Conservation (phyloP, 2,113 vertebrate genomes). For the Larimichthys polyactis region DNA sequence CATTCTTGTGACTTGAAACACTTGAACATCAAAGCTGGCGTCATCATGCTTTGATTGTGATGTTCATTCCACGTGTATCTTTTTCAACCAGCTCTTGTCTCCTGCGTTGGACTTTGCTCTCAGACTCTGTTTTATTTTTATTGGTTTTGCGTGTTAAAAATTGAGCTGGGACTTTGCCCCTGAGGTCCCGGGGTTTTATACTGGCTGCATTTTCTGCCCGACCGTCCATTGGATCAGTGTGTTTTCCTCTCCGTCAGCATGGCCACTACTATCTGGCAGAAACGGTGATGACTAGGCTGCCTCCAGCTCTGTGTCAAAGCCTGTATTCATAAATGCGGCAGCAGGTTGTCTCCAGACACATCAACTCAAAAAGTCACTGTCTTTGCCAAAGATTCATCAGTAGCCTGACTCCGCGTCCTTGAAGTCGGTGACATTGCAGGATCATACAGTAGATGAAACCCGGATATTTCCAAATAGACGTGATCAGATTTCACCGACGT, state of each 20-base stretch:
- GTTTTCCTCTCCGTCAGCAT: slow-evolving; percentile 45
- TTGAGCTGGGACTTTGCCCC: slow-evolving; percentile 30
- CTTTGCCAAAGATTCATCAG: background rate
- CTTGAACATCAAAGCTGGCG: background rate
- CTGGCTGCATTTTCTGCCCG: slow-evolving; percentile 25
- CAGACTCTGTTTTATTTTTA: slow-evolving; percentile 21
- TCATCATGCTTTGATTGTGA: background rate
- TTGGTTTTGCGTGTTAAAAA: slow-evolving; percentile 44
- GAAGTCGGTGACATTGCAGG: background rate
- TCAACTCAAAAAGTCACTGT: background rate
- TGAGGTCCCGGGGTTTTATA: slow-evolving; percentile 3
- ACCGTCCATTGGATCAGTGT: background rate
- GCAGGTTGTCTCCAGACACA: slow-evolving; percentile 8
- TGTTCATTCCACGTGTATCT: slow-evolving; percentile 47
- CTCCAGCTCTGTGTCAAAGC: slow-evolving; percentile 30
- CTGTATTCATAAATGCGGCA: slow-evolving; percentile 25
- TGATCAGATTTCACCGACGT: slow-evolving; percentile 17
- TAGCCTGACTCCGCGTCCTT: background rate
- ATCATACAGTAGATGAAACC: background rate
- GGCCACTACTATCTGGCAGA: slow-evolving; percentile 18
- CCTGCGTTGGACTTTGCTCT: slow-evolving; percentile 12
- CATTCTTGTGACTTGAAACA: background rate
- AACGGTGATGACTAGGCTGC: slow-evolving; percentile 35
- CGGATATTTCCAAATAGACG: background rate
- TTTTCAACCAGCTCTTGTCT: slow-evolving; percentile 6